Conservation (phyloP, 2,888 invertebrate genomes). For the Hanleya hanleyi region DNA sequence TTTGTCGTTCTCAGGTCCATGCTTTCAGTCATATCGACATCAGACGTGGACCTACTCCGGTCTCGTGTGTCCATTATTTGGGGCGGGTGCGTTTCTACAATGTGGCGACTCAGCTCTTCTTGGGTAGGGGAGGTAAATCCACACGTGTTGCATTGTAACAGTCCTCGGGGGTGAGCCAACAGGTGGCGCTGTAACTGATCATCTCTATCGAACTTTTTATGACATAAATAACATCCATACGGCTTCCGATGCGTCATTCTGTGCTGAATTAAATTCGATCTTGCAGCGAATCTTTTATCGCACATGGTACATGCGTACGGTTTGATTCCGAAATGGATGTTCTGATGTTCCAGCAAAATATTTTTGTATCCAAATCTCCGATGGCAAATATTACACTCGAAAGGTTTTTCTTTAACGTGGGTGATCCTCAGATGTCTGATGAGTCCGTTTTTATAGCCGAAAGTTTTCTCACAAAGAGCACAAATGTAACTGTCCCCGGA, state of each 20-base stretch:
- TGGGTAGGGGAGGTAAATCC: constrained; percentile 52
- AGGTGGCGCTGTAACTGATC: constrained; percentile 64
- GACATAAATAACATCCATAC: constrained; percentile 55
- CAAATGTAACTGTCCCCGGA: constrained; percentile 46
- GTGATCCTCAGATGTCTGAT: constrained; percentile 58
- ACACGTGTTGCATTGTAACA: constrained; percentile 57
- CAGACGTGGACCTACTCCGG: constrained; percentile 7
- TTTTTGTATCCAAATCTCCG: constrained; percentile 65
- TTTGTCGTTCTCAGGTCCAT: neutral
- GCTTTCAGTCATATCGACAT: neutral
- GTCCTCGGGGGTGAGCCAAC: constrained; percentile 56
- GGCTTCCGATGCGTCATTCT: constrained; percentile 60
- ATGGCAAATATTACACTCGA: constrained; percentile 50
- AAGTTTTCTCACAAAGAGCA: constrained; percentile 57
- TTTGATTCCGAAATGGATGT: constrained; percentile 64
- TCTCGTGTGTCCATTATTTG: constrained; percentile 44
- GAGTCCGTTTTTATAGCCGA: constrained; percentile 62
- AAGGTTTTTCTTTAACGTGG: constrained; percentile 51
- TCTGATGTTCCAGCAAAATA: constrained; percentile 65
- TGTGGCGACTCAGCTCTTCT: constrained; percentile 55
- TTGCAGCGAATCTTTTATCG: constrained; percentile 62
- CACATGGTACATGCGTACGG: constrained; percentile 65
- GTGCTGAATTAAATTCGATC: constrained; percentile 64
- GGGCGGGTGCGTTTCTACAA: constrained; percentile 54
- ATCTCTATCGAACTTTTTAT: constrained; percentile 59